Conservation (phyloP, 2,888 invertebrate genomes). For the Archips xylosteana region DNA sequence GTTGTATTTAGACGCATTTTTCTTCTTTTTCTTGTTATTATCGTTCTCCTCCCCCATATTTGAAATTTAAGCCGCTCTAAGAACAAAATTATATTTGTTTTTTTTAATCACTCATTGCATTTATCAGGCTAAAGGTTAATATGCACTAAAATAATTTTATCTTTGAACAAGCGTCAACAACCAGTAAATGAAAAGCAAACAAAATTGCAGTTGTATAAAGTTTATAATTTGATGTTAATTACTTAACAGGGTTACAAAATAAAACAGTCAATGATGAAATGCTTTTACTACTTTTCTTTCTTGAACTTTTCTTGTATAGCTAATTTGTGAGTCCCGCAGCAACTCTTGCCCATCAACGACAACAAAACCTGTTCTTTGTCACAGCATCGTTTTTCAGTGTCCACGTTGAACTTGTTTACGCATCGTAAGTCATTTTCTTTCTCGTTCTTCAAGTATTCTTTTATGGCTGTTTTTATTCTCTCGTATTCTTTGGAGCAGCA, state of each 20-base stretch:
- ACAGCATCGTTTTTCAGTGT: constrained; percentile 77
- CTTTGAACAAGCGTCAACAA: constrained; percentile 1
- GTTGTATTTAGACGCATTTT: constrained; percentile 75
- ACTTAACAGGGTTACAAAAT: constrained; percentile 77
- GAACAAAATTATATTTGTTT: constrained; percentile 20
- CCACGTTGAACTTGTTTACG: constrained; percentile 72
- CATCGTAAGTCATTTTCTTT: constrained; percentile 74
- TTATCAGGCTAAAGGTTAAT: not conserved
- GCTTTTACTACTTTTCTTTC: constrained; percentile 55
- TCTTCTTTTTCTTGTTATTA: constrained; percentile 73
- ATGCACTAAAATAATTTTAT: not conserved
- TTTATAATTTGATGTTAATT: constrained; percentile 49
- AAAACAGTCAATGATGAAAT: constrained; percentile 66
- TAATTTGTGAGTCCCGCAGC: constrained; percentile 76
- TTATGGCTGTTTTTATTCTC: constrained; percentile 76
- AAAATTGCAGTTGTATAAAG: constrained; percentile 50
- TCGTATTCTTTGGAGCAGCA: constrained; percentile 80
- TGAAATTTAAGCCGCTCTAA: constrained; percentile 15
- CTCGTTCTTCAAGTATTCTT: constrained; percentile 72
- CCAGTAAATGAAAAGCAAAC: constrained; percentile 39
- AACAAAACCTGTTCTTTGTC: constrained; percentile 73
- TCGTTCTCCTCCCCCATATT: constrained; percentile 72
- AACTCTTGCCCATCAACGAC: constrained; percentile 69
- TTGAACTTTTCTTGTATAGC: constrained; percentile 72
- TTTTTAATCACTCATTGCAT: constrained; percentile 2